Conservation (phyloP, 2,797 vertebrate genomes). For the Myotis vivesi region DNA sequence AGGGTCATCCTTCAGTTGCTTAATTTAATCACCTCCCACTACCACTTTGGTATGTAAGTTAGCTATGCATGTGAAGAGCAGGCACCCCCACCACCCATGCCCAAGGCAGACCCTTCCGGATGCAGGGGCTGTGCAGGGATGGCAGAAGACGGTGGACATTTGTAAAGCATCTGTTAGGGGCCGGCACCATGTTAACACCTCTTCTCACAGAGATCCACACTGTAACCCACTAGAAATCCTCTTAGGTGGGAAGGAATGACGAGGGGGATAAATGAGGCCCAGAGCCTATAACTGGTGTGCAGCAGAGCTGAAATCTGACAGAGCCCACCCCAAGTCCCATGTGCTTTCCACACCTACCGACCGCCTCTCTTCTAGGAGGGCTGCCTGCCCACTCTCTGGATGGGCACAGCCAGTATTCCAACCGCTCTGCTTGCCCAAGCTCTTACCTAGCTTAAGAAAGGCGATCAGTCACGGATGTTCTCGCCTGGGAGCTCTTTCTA, state of each 20-base stretch:
- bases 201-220: background rate
- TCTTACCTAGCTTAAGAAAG: constrained; percentile 47
- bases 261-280: background rate
- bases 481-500: background rate
- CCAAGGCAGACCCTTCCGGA: background rate
- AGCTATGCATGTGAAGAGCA: background rate
- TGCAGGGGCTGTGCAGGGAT: background rate
- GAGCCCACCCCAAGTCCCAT: background rate
- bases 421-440: background rate
- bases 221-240: background rate
- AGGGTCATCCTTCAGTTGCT: background rate
- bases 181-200: background rate
- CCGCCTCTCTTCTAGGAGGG: background rate
- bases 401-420: background rate
- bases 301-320: background rate
- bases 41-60: background rate
- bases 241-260: background rate
- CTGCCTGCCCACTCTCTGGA: background rate
- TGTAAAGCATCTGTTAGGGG: background rate
- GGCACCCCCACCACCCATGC: rapidly evolving
- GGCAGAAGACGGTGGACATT: background rate
- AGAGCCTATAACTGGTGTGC: background rate
- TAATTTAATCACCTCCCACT: background rate
- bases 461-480: background rate
- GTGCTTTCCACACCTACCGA: background rate